phyloP scores from a whole-genome alignment of 2,797 vertebrate genomes.

The Hydrophis major region DNA sequence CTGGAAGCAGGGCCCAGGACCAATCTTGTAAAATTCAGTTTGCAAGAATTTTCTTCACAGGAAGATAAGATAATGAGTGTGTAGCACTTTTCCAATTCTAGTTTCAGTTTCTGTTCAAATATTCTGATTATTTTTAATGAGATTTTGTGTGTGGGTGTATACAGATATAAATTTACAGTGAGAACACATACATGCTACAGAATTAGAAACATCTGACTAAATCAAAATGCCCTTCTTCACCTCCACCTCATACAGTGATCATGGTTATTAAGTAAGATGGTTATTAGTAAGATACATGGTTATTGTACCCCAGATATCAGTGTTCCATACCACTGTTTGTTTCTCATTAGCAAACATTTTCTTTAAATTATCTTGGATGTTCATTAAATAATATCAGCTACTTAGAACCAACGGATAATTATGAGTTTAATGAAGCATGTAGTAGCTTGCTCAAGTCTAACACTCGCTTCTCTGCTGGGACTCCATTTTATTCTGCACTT shows the following conservation, averaged over 20 bases:
- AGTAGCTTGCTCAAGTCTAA: conserved; percentile 91
- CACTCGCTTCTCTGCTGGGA: conserved; percentile 93
- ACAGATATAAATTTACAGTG: background rate
- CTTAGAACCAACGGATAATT: conserved; percentile 99
- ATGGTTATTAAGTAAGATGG: background rate
- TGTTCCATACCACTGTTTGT: conserved; percentile 76
- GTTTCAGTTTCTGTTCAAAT: background rate
- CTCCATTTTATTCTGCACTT: conserved; percentile 96
- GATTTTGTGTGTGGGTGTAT: background rate
- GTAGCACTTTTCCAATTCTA: background rate
- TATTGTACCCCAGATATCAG: conserved; percentile 75
- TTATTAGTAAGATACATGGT: conserved; percentile 67
- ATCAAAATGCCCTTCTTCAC: conserved; percentile 36
- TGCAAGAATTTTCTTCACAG: background rate
- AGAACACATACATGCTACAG: conserved; percentile 6
- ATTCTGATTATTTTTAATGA: background rate
- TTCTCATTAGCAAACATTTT: conserved; percentile 85
- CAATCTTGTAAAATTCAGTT: background rate
- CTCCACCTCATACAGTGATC: conserved; percentile 66
- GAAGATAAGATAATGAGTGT: background rate
- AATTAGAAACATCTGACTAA: conserved; percentile 28
- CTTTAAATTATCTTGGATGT: conserved; percentile 90
- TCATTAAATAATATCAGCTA: conserved; percentile 99
- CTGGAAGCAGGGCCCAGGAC: background rate
- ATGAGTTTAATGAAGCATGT: conserved; percentile 98